A percentile compares a stretch with the other conserved stretches of the same genome.
Conservation (phyloP, 1,140 invertebrate genomes). For the Magallana gigas region DNA sequence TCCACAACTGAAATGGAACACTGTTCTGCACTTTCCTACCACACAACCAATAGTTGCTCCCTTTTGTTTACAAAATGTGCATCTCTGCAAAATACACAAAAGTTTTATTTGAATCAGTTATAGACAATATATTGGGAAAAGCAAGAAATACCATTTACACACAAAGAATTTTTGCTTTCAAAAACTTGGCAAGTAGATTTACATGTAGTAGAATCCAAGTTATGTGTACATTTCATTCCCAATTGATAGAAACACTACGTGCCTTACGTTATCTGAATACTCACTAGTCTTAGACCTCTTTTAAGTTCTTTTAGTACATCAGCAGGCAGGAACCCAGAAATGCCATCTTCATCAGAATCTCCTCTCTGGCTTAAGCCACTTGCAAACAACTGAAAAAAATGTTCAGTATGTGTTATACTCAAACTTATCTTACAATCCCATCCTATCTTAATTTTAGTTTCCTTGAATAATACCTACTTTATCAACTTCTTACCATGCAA, state of each 20-base stretch:
- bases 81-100: constrained; percentile 79
- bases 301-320: constrained; percentile 83
- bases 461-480: too few relatives aligned
- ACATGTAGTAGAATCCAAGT: too few relatives aligned
- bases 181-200: too few relatives aligned
- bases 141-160: too few relatives aligned
- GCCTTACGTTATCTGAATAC: not conserved
- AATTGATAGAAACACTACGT: too few relatives aligned
- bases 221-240: too few relatives aligned
- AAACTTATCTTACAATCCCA: too few relatives aligned
- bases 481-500: constrained; percentile 45
- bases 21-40: constrained; percentile 80
- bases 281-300: constrained; percentile 82
- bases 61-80: constrained; percentile 82
- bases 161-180: too few relatives aligned
- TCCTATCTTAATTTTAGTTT: too few relatives aligned
- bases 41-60: constrained; percentile 85
- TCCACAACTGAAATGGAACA: constrained; percentile 85
- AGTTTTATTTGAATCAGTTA: too few relatives aligned
- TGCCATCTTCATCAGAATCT: constrained; percentile 81
- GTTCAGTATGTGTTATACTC: not conserved
- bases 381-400: constrained; percentile 82
- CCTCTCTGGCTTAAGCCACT: constrained; percentile 84
- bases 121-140: too few relatives aligned
- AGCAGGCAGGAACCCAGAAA: constrained; percentile 83